These are phyloP conservation scores for Oncorhynchus masou DNA, from an alignment of 2,113 vertebrate genomes.

Conservation along the genomic window DNA sequence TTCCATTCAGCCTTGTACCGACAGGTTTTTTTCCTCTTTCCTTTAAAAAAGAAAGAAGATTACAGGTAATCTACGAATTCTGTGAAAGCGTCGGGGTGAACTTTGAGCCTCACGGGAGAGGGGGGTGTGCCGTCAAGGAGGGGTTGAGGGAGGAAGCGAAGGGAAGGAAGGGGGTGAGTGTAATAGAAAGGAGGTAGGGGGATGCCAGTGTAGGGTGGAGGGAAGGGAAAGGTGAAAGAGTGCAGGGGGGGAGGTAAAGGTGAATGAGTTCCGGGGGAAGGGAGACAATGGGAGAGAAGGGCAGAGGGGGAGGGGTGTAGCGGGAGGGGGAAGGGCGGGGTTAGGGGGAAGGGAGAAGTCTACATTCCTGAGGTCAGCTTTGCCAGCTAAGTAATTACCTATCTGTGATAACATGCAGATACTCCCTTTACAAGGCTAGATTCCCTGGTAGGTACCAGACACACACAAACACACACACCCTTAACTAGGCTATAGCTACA, in stretches of 20 bases:
- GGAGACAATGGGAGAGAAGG: conserved; percentile 14
- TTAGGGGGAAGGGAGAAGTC: conserved; percentile 38
- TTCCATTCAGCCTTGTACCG: neutral
- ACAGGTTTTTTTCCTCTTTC: neutral
- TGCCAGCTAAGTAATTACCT: conserved; percentile 61
- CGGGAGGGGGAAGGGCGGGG: too few relatives aligned
- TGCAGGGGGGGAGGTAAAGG: too few relatives aligned
- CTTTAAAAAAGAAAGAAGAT: too few relatives aligned
- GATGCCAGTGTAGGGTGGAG: conserved; percentile 20
- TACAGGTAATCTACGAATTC: conserved; percentile 11
- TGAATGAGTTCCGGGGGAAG: conserved; percentile 8
- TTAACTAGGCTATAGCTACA: too few relatives aligned
- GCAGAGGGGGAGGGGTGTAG: neutral
- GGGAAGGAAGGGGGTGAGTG: conserved; percentile 11
- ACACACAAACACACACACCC: too few relatives aligned
- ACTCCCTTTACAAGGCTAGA: conserved; percentile 11
- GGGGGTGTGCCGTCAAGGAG: conserved; percentile 17
- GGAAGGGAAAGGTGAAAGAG: conserved; percentile 5
- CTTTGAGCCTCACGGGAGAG: conserved; percentile 26
- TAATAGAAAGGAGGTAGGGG: neutral
- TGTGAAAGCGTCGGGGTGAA: conserved; percentile 40
- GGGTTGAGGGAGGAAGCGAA: conserved; percentile 21
- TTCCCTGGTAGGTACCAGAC: too few relatives aligned
- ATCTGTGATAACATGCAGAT: conserved; percentile 53
- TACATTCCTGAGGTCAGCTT: conserved; percentile 75